phyloP scores from a whole-genome alignment of 1,140 invertebrate species.

The Apis dorsata region DNA sequence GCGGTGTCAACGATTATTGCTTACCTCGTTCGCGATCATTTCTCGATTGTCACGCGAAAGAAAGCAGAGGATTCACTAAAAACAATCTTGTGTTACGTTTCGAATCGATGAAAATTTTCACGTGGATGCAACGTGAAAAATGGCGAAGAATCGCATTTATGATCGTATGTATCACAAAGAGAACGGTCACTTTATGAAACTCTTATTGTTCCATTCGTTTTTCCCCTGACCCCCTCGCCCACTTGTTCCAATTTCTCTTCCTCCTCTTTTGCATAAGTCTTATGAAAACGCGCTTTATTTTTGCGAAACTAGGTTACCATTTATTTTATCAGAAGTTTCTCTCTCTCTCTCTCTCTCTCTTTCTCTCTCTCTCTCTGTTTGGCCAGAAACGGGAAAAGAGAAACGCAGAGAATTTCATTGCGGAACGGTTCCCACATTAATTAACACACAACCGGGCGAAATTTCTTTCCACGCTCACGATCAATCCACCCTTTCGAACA shows the following conservation, averaged over 20 bases:
- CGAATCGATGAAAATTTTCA: no score
- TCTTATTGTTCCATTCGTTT: background rate
- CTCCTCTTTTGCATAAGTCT: background rate
- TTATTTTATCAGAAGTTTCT: slow-evolving; percentile 8
- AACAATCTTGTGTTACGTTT: no score
- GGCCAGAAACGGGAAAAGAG: background rate
- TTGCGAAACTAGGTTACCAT: slow-evolving; percentile 24
- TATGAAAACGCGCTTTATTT: slow-evolving; percentile 16
- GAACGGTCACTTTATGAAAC: slow-evolving; percentile 20
- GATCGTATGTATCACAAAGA: background rate
- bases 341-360: background rate
- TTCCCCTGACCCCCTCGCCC: background rate
- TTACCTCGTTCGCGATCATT: background rate
- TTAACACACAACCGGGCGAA: slow-evolving; percentile 15
- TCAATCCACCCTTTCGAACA: background rate
- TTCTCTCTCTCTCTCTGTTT: no score
- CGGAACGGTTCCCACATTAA: slow-evolving; percentile 8
- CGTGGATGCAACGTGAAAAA: no score
- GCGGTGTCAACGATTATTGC: slow-evolving; percentile 17
- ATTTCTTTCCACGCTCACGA: background rate
- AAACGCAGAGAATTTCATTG: background rate
- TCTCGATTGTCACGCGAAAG: background rate
- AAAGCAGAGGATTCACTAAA: no score
- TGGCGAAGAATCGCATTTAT: no score
- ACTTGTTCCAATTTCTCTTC: background rate